These are phyloP conservation scores for Schizothorax lantsangensis DNA, from an alignment of 2,797 vertebrate species.

Conservation along the genomic window DNA sequence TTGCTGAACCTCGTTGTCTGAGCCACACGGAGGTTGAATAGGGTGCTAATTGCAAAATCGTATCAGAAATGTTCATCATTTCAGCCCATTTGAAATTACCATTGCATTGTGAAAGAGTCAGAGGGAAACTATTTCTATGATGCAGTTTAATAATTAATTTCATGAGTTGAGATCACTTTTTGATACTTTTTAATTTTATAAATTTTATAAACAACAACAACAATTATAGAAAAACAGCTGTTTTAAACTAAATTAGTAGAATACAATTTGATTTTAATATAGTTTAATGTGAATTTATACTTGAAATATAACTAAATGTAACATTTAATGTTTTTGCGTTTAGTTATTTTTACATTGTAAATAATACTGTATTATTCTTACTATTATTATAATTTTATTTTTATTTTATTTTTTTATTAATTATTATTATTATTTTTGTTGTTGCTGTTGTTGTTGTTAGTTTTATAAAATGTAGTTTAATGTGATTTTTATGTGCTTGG, in stretches of 20 bases:
- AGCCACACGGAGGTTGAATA: conserved; percentile 35
- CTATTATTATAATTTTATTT: no score
- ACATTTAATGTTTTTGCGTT: not conserved
- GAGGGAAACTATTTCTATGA: not conserved
- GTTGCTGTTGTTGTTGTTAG: not conserved
- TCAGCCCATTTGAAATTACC: not conserved
- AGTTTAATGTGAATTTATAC: no score
- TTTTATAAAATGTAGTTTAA: not conserved
- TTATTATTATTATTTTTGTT: not conserved
- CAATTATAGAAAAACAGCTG: not conserved
- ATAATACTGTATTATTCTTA: not conserved
- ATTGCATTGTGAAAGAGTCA: not conserved
- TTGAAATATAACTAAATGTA: not conserved
- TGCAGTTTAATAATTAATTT: not conserved
- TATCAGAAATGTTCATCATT: not conserved
- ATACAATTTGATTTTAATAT: not conserved
- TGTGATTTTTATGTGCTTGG: not conserved
- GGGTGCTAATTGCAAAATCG: not conserved
- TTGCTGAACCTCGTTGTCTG: conserved; percentile 28
- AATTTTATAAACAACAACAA: not conserved
- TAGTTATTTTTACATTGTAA: not conserved
- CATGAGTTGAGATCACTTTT: not conserved
- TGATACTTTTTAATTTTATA: not conserved
- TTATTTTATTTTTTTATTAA: no score
- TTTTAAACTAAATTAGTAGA: not conserved